Base-by-base conservation (phyloP, 2,888 invertebrate species). In the Sinelater perroti region DNA sequence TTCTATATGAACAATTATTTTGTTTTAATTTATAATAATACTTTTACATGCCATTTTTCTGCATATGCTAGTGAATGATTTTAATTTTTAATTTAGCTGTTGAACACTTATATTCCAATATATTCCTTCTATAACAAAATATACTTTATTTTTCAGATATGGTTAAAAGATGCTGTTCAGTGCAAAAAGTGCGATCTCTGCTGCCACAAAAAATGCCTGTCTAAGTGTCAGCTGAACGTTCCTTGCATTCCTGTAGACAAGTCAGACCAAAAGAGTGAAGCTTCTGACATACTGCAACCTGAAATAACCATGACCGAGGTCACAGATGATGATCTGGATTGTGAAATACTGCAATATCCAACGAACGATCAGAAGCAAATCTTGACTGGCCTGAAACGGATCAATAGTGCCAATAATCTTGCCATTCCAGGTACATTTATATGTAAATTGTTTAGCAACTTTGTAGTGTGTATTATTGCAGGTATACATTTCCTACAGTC, bases 201-300 rank as follows among this genome's bases (percentile, higher is more conserved):
- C 66, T 96, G 96, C 74, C 97, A 97, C 79, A 97, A 96, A 78
- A 97, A 97, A 75, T 97, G 97, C 78, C 89, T 94, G 63, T 86
- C 86, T 6, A 93, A 93, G 71, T 96, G 95, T 76, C 91, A 90
- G 73, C 82, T 84, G 44, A 85, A 87, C 56, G 49, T 51, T 11
- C 57, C 54, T 1, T 61, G 61, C 51, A 66, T 64, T 24, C 65
- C 67, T 18, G 63, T 60, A 4, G 70, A 71, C 18, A 62, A 61
- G 21, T 45, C 46, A 7, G 60, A 60, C 36, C 31, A 61, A 3
- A 72, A 70, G 58, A 62, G 44, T 20, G 74, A 75, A 38, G 64
- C 59, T 2, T 40, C 64, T 10, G 73, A 69, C 10, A 52, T 65
- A 8, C 54, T 69, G 5, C 76, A 78, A 54, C 80, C 82, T 1